Evolutionary conservation across 1,140 invertebrate species (phyloP).

Genomic region (Pemphigus obesinymphae): DNA sequence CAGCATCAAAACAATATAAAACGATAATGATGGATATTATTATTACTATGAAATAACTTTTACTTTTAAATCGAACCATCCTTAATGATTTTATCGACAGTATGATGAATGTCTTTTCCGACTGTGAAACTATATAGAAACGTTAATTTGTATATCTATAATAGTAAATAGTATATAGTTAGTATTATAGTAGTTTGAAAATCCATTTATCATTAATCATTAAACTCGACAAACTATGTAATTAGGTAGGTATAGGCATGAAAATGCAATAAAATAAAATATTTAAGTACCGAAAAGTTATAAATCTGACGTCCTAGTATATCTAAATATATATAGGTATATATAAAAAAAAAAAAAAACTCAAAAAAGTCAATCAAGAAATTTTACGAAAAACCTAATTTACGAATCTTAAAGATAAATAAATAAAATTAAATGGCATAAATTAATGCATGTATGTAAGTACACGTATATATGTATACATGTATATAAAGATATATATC

Average conservation of each 20-base stretch:
- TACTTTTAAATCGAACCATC: constrained; percentile 5
- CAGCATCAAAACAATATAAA: neutral
- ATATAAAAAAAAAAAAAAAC: too few species aligned
- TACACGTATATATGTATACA: too few species aligned
- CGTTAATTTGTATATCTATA: neutral
- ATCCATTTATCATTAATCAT: neutral
- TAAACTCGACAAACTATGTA: neutral
- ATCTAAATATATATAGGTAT: too few species aligned
- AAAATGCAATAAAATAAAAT: neutral
- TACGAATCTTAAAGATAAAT: too few species aligned
- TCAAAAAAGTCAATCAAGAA: too few species aligned
- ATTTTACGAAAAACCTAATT: too few species aligned
- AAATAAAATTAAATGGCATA: too few species aligned
- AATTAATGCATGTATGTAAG: too few species aligned
- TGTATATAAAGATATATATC: too few species aligned
- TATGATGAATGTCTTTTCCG: neutral
- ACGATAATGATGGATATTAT: constrained; percentile 26
- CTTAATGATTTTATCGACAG: neutral
- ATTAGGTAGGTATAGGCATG: too few species aligned
- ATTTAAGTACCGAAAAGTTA: neutral
- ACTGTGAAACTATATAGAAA: neutral
- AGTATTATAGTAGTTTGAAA: too few species aligned
- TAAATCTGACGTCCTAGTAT: too few species aligned
- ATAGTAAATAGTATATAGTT: neutral
- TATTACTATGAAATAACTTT: constrained; percentile 7